Base-by-base conservation (phyloP, 2,797 vertebrate species). In the Lepilemur ruficaudatus region DNA sequence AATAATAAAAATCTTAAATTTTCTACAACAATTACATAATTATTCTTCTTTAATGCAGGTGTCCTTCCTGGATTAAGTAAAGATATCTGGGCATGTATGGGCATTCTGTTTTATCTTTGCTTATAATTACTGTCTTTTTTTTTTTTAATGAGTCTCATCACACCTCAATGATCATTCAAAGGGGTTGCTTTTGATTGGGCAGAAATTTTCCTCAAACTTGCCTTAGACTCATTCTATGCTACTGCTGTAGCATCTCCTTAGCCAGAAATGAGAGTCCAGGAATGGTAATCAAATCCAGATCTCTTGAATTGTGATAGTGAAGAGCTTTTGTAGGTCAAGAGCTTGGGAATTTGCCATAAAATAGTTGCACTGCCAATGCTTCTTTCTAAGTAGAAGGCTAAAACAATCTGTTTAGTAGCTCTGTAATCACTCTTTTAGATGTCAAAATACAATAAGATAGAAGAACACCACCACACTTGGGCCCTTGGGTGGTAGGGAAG, bases 281-380 rank as follows among this genome's bases (percentile, higher is more conserved):
- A 92, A 94, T 97, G 78, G 83, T 97, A 82, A 81, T 89, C 87
- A 57, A 59, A 88, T 89, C 87, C 83, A 65, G 75, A 0, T 89
- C 96, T 96, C 67, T 78, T 75, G 38, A 93, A 73, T 96, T 87
- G 8, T 92, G 81, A 55, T 84, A 72, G 80, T 75, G 38, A 95
- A 94, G 92, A 96, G 43, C 63, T 93, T 94, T 97, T 95, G 59
- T 85, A 85, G 89, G 84, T 96, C 94, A 97, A 59, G 61, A 84
- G 41, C 80, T 97, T 96, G 94, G 67, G 43, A 96, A 91, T 88
- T 93, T 88, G 61, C 89, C 83, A 94, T 91, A 84, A 89, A 84
- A 90, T 76, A 93, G 91, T 96, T 84, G 50, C 46, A 75, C 43
- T 96, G 84, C 52, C 69, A 69, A 20, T 75, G 48, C 28, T 61